Evolutionary conservation across 1,140 invertebrate species (phyloP), one percentile per base, ranked within the genome.

Genomic region (Lepidurus couesii): DNA sequence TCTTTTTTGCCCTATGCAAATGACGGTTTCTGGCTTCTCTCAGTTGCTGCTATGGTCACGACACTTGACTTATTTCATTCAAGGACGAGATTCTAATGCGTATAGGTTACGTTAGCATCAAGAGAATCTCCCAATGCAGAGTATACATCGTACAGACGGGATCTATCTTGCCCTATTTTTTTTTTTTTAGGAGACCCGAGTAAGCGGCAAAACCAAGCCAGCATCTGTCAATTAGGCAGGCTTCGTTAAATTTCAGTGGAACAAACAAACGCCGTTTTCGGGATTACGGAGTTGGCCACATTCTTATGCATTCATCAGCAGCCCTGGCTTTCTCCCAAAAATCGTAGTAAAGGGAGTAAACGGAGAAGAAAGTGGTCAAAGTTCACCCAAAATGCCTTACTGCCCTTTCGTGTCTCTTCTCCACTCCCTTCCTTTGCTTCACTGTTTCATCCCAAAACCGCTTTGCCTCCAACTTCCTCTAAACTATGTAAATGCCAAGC

Each of bases 91-190:
- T 47, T 47, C 53, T 65, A 13, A 21, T 7, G 21, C 21, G 53
- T 65, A n/a, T 65, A 65, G 53, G 53, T n/a, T 65, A 65, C 13
- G 53, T 65, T 65, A 34, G 34, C 53, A 65, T 65, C 53, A 65
- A 65, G 16, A 16, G 21, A 65, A 65, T 65, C 16, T 65, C 34
- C 34, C 34, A 34, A 4, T 4, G 34, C 34, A 34, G 21, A 21
- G 21, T 65, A 65, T 21, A n/a, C 21, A 21, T 21, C 16, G 5
- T 65, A 21, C 53, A 65, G 53, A 65, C 53, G 10, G 16, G 16
- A 21, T n/a, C 53, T 65, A n/a, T 65, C 16, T 7, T 65, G 16
- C 45, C 45, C 45, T 10, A 47, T 65, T n/a, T 65, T 65, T 21
- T 65, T 65, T 65, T 47, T 47, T 47, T 47, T 47, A 47, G 45